Evolutionary conservation across 2,888 invertebrate species (phyloP).

Genomic region (Andrena marginata): DNA sequence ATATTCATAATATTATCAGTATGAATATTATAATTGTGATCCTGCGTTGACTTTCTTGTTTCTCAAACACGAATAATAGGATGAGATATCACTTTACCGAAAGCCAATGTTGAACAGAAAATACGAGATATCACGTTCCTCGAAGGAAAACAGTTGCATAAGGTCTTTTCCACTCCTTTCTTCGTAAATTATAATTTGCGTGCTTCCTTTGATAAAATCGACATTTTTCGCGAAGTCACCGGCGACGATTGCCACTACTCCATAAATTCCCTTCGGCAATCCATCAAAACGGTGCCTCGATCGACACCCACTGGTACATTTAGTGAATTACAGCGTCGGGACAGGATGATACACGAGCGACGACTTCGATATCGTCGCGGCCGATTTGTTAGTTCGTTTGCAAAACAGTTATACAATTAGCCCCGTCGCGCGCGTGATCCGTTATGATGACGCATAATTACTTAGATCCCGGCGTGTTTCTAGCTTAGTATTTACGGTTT

Average conservation of each 20-base stretch:
- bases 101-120: too few relatives aligned
- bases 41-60: too few relatives aligned
- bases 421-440: slow-evolving; percentile 4
- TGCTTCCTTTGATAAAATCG: neutral
- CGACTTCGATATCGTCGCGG: slow-evolving; percentile 21
- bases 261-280: slow-evolving; percentile 46
- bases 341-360: slow-evolving; percentile 47
- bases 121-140: too few relatives aligned
- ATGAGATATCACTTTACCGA: too few relatives aligned
- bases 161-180: too few relatives aligned
- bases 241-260: slow-evolving; percentile 31
- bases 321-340: slow-evolving; percentile 23
- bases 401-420: slow-evolving; percentile 40
- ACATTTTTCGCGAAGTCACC: slow-evolving; percentile 12
- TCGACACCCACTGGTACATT: slow-evolving; percentile 39
- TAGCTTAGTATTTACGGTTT: slow-evolving; percentile 23
- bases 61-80: too few relatives aligned
- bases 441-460: slow-evolving; percentile 29
- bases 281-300: slow-evolving; percentile 26
- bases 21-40: too few relatives aligned
- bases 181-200: too few relatives aligned
- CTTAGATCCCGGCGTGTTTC: slow-evolving; percentile 15
- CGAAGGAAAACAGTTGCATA: too few relatives aligned
- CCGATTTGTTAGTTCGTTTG: slow-evolving; percentile 47
- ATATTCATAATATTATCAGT: too few relatives aligned